Base-by-base conservation (phyloP, 2,888 invertebrate genomes). In the Pandemis heparana region DNA sequence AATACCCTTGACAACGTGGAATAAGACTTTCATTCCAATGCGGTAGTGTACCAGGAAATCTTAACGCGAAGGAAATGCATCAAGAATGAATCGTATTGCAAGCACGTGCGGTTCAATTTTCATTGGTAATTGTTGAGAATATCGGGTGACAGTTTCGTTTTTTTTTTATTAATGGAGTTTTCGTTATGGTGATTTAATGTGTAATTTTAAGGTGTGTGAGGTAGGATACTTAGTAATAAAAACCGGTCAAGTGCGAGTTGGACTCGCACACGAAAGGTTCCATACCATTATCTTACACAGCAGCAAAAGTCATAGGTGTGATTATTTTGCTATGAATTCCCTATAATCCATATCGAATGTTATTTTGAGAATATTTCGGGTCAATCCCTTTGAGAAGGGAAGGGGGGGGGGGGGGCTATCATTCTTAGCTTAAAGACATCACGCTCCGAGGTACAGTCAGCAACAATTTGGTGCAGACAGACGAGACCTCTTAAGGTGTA, bases 381-480 rank as follows among this genome's bases (percentile, higher is more conserved):
- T 38, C 18, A 18, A 39, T 9, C 39, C 61, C 61, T 39, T 10
- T 6, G 60, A 32, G 23, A 32, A 43, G 48, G 64, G 23, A 59
- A 38, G 10, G 46, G 12, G 5, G 46, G 48, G 48, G n/a, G n/a
- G 48, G 48, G 48, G 38, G 69, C 61, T 69, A 69, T 61, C 69
- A 61, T 69, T 69, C 69, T 69, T 51, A 69, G 69, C 69, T 69
- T 51, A 69, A 61, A 62, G 51, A 69, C 68, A 60, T 43, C 68
- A 61, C 18, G 69, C 12, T 23, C 10, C 7, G 14, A 6, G 18
- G 56, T 69, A 69, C 48, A 61, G 18, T 69, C 39, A 10, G 18
- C 6, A 38, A 1, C 12, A 41, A 51, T 39, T 38, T 23, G 43
- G 10, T 10, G 12, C 46, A 46, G 14, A 46, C 46, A 14, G 14